These are phyloP conservation scores for Scopus umbretta DNA, from an alignment of 2,113 vertebrate genomes.

Conservation along the genomic window DNA sequence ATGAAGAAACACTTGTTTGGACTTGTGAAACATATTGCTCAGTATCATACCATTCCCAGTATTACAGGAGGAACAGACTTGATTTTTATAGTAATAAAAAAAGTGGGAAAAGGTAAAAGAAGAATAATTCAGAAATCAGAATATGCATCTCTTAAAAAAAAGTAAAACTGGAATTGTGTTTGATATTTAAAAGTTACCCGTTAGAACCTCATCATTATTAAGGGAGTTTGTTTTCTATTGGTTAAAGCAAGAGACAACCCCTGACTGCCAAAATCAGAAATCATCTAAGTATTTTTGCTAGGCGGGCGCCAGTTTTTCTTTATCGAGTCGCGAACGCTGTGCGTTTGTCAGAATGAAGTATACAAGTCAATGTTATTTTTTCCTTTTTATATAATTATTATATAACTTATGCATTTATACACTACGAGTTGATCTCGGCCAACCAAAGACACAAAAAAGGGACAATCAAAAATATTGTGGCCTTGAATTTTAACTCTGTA, in stretches of 20 bases:
- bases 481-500: constrained; percentile 88
- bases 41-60: constrained; percentile 71
- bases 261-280: constrained; percentile 55
- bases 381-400: constrained; percentile 91
- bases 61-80: constrained; percentile 60
- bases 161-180: constrained; percentile 83
- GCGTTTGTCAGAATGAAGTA: constrained; percentile 91
- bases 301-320: constrained; percentile 75
- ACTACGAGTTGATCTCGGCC: constrained; percentile 96
- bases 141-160: constrained; percentile 71
- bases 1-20: constrained; percentile 57
- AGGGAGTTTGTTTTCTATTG: constrained; percentile 63
- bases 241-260: constrained; percentile 60
- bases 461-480: constrained; percentile 77
- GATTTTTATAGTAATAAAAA: background rate
- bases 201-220: constrained; percentile 68
- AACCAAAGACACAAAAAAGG: constrained; percentile 81
- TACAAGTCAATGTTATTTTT: constrained; percentile 81
- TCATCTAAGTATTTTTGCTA: constrained; percentile 66
- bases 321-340: constrained; percentile 90
- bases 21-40: constrained; percentile 44
- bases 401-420: constrained; percentile 98
- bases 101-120: constrained; percentile 5
- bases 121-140: constrained; percentile 54
- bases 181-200: constrained; percentile 75